Conservation (phyloP, 2,797 vertebrate species). For the Linurgus olivaceus region DNA sequence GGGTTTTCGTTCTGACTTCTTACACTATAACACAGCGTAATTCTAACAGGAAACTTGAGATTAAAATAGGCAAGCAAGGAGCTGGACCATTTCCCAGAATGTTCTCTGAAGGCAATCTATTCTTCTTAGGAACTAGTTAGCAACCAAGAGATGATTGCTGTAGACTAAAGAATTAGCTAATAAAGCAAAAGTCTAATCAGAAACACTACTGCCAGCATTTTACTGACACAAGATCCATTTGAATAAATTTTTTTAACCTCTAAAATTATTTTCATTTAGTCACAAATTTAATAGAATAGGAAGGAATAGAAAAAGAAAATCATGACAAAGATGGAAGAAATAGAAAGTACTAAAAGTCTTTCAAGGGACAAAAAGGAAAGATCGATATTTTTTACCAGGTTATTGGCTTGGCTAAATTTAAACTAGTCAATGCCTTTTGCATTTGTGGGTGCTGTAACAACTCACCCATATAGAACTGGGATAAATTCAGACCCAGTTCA, state of each 20-base stretch:
- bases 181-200: constrained; percentile 35
- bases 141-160: constrained; percentile 21
- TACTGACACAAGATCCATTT: background rate
- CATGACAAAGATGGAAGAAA: background rate
- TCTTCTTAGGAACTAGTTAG: constrained; percentile 41
- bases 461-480: background rate
- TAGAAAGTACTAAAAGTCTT: constrained; percentile 30
- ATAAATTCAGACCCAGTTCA: background rate
- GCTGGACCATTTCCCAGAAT: constrained; percentile 57
- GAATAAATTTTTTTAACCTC: background rate
- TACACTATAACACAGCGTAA: background rate
- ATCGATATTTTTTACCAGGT: background rate
- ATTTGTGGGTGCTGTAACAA: background rate
- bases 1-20: background rate
- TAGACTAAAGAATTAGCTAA: constrained; percentile 51
- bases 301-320: background rate
- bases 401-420: constrained; percentile 4
- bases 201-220: constrained; percentile 13
- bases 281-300: constrained; percentile 13
- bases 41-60: constrained; percentile 58
- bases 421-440: background rate
- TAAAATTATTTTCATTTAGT: background rate
- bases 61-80: constrained; percentile 27
- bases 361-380: constrained; percentile 2
- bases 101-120: constrained; percentile 21